These are phyloP conservation scores for Oligia latruncula DNA, from an alignment of 2,888 invertebrate species.

Conservation along the genomic window DNA sequence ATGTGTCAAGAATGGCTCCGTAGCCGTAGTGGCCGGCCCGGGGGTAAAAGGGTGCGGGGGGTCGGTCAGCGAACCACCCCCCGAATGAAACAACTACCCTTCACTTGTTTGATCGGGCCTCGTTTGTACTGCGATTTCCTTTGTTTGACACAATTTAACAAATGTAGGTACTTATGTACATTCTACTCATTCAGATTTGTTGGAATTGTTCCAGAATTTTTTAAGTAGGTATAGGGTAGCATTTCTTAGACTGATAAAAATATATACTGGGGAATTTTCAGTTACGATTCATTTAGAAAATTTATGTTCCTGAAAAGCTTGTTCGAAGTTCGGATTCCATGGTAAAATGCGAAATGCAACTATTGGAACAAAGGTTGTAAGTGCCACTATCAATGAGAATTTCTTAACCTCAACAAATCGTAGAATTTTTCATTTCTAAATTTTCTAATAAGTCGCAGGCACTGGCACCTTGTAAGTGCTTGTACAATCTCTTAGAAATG, in stretches of 20 bases:
- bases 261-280: background rate
- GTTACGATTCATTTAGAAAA: background rate
- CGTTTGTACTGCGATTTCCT: conserved; percentile 59
- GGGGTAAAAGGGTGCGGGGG: background rate
- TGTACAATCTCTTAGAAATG: background rate
- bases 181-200: conserved; percentile 39
- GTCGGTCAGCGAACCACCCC: conserved; percentile 60
- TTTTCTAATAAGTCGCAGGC: background rate
- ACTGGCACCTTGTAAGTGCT: background rate
- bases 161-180: conserved; percentile 8
- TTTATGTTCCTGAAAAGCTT: background rate
- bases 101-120: conserved; percentile 52
- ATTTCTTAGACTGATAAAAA: background rate
- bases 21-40: conserved; percentile 16
- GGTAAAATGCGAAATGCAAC: background rate
- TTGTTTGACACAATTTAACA: conserved; percentile 45
- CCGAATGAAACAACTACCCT: conserved; percentile 56
- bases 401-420: background rate
- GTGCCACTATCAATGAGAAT: background rate
- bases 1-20: conserved; percentile 40
- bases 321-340: background rate
- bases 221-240: background rate
- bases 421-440: background rate
- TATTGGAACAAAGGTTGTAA: background rate
- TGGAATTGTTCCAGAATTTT: conserved; percentile 22